Evolutionary conservation across 1,140 invertebrate species (phyloP).

Genomic region (honey bee (Apis mellifera)): Amel_HAv3.1 CM009943.2:9665501-9666000

Average conservation of each 20-base stretch:
- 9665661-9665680: constrained; percentile 50
- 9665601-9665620: constrained; percentile 10
- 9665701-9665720: constrained; percentile 45
- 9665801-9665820: background rate
- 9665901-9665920: background rate
- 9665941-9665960: no score
- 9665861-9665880: background rate
- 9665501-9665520: constrained; percentile 40
- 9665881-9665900: background rate
- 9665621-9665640: constrained; percentile 41
- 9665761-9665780: background rate
- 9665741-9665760: background rate
- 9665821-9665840: background rate
- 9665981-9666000: no score
- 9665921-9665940: no score
- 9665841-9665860: background rate
- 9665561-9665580: no score
- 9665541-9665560: background rate
- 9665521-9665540: background rate
- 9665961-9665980: no score
- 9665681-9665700: constrained; percentile 50
- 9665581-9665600: background rate
- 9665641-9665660: constrained; percentile 33
- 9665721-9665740: background rate
- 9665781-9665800: constrained; percentile 37